Conservation (phyloP, 1,140 invertebrate genomes). For the Caenorhabditis briggsae region DNA sequence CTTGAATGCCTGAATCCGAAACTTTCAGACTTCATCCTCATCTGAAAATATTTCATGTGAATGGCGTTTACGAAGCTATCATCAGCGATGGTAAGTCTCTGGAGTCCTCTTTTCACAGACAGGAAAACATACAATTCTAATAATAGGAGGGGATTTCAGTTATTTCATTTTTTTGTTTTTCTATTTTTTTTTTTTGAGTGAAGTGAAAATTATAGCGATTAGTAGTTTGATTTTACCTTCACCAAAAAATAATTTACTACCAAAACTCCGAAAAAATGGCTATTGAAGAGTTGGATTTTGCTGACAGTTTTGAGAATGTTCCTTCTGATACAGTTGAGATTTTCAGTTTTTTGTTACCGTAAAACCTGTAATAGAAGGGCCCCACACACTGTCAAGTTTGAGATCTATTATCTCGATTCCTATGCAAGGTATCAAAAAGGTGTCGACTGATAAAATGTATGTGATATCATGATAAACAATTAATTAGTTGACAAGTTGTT, state of each 20-base stretch:
- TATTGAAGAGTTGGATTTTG: background rate
- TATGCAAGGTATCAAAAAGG: too few relatives aligned
- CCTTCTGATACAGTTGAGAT: background rate
- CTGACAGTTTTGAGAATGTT: background rate
- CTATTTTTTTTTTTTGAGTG: too few relatives aligned
- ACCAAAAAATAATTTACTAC: too few relatives aligned
- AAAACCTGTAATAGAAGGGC: too few relatives aligned
- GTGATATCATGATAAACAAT: too few relatives aligned
- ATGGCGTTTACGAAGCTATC: constrained; percentile 14
- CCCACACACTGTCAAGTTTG: too few relatives aligned
- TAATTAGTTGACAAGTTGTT: too few relatives aligned
- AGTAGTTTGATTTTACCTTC: background rate
- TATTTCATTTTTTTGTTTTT: background rate
- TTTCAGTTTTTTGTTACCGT: too few relatives aligned
- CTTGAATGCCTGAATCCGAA: background rate
- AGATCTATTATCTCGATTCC: too few relatives aligned
- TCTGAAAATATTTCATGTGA: background rate
- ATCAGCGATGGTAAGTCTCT: constrained; percentile 28
- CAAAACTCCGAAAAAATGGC: background rate
- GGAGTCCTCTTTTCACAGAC: background rate
- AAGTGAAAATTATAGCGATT: background rate
- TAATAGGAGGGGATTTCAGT: background rate
- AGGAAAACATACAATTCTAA: constrained; percentile 15
- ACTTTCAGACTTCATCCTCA: background rate
- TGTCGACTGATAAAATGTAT: too few relatives aligned